A percentile compares a stretch with the other conserved stretches of the same genome.
These are phyloP conservation scores for Harpagus bidentatus DNA, from an alignment of 2,113 vertebrate species.

Conservation along the genomic window DNA sequence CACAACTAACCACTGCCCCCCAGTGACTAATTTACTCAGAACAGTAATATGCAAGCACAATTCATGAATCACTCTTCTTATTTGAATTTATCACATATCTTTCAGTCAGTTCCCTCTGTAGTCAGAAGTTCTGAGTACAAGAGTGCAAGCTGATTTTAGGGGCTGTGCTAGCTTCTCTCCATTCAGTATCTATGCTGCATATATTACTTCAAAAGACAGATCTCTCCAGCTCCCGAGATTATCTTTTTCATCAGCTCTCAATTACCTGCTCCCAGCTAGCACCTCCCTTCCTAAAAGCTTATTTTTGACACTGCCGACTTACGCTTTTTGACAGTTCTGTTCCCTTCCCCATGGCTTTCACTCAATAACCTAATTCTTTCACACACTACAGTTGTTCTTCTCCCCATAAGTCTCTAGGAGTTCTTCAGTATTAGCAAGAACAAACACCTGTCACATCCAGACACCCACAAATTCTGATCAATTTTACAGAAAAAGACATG, in stretches of 20 bases:
- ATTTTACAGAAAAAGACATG: neutral
- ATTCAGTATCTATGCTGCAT: neutral
- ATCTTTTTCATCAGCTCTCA: neutral
- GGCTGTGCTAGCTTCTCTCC: neutral
- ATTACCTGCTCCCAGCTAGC: neutral
- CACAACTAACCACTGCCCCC: slow-evolving; percentile 13
- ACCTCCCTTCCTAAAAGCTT: neutral
- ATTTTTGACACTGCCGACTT: neutral
- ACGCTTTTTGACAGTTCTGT: neutral
- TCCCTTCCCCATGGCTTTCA: neutral
- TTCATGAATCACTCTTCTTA: neutral
- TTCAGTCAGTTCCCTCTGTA: neutral
- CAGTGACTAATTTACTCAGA: neutral
- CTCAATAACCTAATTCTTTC: neutral
- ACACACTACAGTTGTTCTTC: neutral
- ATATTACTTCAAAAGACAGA: neutral
- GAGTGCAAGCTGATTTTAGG: neutral
- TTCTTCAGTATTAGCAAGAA: neutral
- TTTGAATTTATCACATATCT: neutral
- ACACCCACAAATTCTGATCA: neutral
- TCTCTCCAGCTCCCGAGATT: neutral
- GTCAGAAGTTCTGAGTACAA: neutral
- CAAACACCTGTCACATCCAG: neutral
- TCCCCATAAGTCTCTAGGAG: neutral
- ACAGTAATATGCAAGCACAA: neutral